Percentiles rank a stretch among this genome's conserved stretches.
Evolutionary conservation across 2,797 vertebrate genomes (phyloP).

Genomic region (Gallirallus australis): DNA sequence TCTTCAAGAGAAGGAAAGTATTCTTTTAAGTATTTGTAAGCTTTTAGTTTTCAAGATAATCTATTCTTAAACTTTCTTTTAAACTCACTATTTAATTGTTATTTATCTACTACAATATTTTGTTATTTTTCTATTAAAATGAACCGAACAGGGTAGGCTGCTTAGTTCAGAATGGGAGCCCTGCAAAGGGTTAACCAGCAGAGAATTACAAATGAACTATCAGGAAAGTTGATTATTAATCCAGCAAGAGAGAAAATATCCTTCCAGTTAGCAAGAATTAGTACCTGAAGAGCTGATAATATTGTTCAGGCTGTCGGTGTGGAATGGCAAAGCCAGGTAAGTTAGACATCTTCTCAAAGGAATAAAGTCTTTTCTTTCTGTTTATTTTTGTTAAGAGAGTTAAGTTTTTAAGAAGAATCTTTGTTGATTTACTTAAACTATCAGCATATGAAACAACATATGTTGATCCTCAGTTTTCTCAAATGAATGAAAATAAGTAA

Average conservation of each 20-base stretch:
- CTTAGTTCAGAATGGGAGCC: conserved; percentile 75
- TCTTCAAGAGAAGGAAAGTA: not conserved
- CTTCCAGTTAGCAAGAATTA: conserved; percentile 85
- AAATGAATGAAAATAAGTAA: conserved; percentile 68
- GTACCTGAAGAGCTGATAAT: conserved; percentile 83
- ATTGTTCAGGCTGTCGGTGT: conserved; percentile 78
- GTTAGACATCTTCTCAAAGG: conserved; percentile 71
- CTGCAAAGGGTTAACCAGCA: conserved; percentile 94
- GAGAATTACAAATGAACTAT: conserved; percentile 98
- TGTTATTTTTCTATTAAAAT: conserved; percentile 33
- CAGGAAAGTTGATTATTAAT: conserved; percentile 97
- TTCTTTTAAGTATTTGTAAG: not conserved
- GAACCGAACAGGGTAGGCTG: not conserved
- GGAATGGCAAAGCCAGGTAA: conserved; percentile 85
- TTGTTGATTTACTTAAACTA: conserved; percentile 7
- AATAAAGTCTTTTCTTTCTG: conserved; percentile 26
- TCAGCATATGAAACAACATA: not conserved
- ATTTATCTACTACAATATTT: not conserved
- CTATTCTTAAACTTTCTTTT: not conserved
- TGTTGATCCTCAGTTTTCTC: conserved; percentile 55
- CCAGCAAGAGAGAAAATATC: conserved; percentile 86
- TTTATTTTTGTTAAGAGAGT: not conserved
- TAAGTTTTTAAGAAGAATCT: conserved; percentile 31
- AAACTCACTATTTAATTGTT: not conserved
- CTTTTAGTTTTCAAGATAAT: not conserved